Evolutionary conservation across 2,888 invertebrate species (phyloP), one percentile per base, ranked within the genome.

Genomic region (Calliscelio sp.): DNA sequence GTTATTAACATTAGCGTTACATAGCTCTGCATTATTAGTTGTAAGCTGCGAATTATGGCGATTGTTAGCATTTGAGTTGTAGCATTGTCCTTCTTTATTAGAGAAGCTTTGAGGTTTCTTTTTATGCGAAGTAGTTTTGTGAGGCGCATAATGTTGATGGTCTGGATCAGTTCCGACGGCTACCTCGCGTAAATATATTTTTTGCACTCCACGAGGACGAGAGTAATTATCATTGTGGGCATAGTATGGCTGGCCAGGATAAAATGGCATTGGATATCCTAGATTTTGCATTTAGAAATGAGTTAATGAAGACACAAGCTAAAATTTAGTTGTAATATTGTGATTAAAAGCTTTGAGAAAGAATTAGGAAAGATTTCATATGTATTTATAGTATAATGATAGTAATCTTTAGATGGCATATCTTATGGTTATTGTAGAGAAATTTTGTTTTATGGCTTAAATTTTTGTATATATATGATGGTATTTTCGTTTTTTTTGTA

Each of bases 131-230:
- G 51, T 57, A 70, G 81, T 70, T 59, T 77, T 75, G n/a, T 86
- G 82, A 49, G 68, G 81, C 14, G 68, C 59, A n/a, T 84, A 77
- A 8, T 87, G 86, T 7, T 77, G 25, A 10, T 88, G 86, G 14
- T 89, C 89, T 20, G 88, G 88, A n/a, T 92, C 92, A 3, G 93
- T 91, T 14, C 92, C 92, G 8, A 93, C 92, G 0, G 92, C 92
- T 3, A 92, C 89, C 71, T 93, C 92, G 20, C 92, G 87, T 11
- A 92, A 84, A 73, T 92, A 92, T 61, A 92, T 90, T 82, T 92
- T 93, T 86, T 91, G 91, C 10, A 92, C 86, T 65, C 92, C 91
- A 25, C 85, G 82, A 53, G 80, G 70, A 20, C 84, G 85, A 32
- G 61, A 61, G 20, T 68, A 85, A 66, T 79, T 81, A 44, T 81